These are phyloP conservation scores for Nilaparvata lugens DNA, from an alignment of 1,140 invertebrate genomes.

Conservation along the genomic window DNA sequence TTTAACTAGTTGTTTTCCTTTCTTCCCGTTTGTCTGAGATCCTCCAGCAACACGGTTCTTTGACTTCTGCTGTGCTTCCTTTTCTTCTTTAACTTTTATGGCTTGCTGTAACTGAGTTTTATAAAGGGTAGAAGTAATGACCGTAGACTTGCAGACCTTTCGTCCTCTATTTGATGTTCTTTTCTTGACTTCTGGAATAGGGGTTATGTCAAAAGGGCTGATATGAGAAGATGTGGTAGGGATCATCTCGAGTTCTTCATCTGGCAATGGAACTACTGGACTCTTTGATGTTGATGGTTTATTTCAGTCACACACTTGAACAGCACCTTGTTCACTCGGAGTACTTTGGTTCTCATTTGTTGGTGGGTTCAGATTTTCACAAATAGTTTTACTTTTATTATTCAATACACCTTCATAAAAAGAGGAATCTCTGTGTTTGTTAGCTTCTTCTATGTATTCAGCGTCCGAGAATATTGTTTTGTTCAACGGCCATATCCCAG, in stretches of 20 bases:
- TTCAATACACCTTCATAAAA: neutral
- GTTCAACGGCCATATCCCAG: conserved; percentile 30
- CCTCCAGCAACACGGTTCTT: neutral
- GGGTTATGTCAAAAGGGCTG: neutral
- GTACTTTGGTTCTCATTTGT: neutral
- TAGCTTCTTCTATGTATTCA: conserved; percentile 23
- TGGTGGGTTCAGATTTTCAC: neutral
- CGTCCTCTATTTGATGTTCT: neutral
- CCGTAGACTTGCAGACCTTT: neutral
- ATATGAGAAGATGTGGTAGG: neutral
- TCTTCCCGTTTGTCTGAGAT: neutral
- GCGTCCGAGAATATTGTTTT: conserved; percentile 25
- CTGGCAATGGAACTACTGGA: neutral
- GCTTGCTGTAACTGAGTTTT: neutral
- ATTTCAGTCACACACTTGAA: neutral
- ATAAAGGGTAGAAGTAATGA: neutral
- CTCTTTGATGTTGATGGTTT: neutral
- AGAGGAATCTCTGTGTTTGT: conserved; percentile 11
- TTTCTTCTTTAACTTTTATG: neutral
- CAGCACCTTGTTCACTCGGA: neutral
- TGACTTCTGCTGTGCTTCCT: neutral
- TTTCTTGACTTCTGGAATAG: neutral
- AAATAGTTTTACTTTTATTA: neutral
- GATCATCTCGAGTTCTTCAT: neutral
- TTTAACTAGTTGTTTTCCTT: neutral